Conservation (phyloP, 2,113 vertebrate species). For the Cyprinodon variegatus region DNA sequence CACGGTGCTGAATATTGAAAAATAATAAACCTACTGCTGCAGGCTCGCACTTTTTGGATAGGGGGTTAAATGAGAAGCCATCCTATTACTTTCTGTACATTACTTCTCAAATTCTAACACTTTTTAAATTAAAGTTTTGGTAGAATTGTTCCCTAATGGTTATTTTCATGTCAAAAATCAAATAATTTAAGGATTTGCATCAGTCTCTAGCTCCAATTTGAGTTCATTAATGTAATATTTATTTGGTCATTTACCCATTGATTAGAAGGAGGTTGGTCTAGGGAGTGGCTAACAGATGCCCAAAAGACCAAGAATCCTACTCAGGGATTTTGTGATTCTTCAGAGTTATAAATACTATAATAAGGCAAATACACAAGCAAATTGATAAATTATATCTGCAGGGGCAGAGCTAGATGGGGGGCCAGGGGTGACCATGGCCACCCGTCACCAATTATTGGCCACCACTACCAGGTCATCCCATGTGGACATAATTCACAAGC, state of each 20-base stretch:
- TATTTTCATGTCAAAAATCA: background rate
- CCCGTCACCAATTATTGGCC: no score
- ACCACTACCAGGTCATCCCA: no score
- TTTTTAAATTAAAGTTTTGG: background rate
- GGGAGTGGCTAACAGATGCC: background rate
- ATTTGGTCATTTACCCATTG: background rate
- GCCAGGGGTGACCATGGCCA: no score
- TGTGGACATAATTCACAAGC: no score
- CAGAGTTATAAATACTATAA: background rate
- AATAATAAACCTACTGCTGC: slow-evolving; percentile 43
- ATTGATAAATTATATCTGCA: no score
- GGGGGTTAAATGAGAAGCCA: slow-evolving; percentile 29
- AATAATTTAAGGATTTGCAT: background rate
- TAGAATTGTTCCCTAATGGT: background rate
- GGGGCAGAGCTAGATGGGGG: no score
- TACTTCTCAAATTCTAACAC: background rate
- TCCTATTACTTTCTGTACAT: slow-evolving; percentile 33
- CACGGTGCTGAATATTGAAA: slow-evolving; percentile 23
- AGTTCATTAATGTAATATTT: no score
- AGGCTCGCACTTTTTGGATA: slow-evolving; percentile 49
- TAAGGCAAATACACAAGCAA: no score
- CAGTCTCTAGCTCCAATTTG: background rate
- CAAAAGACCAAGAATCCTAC: background rate
- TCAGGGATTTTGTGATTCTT: background rate
- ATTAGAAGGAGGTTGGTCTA: background rate